Evolutionary conservation across 2,113 vertebrate genomes (phyloP).

Genomic region (Pica pica): DNA sequence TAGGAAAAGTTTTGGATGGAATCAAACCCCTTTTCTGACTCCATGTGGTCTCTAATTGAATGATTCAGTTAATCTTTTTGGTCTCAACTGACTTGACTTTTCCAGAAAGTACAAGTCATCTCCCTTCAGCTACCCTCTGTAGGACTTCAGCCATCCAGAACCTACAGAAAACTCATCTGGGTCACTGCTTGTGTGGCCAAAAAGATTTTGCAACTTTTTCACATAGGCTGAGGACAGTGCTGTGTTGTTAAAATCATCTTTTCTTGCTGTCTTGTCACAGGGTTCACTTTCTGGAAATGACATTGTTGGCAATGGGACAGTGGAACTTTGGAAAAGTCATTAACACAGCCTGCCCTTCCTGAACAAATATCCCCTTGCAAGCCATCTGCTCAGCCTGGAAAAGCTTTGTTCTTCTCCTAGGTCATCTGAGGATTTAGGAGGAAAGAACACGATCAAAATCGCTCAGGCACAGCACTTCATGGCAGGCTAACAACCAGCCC

Average conservation of each 20-base stretch:
- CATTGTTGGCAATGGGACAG: not conserved
- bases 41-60: constrained; percentile 1
- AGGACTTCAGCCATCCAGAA: not conserved
- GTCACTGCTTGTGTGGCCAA: not conserved
- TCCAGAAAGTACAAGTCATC: not conserved
- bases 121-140: not conserved
- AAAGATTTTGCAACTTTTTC: not conserved
- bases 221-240: not conserved
- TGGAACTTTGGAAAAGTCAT: constrained; percentile 30
- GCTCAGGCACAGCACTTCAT: not conserved
- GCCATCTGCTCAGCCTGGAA: constrained; percentile 2
- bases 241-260: not conserved
- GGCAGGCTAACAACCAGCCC: not conserved
- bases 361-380: constrained; percentile 7
- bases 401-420: not conserved
- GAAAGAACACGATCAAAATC: not conserved
- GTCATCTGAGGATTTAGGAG: not conserved
- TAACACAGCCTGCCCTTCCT: constrained; percentile 22
- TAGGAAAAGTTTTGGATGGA: not conserved
- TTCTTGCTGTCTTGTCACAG: not conserved
- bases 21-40: not conserved
- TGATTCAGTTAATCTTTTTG: not conserved
- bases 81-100: not conserved
- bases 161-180: not conserved
- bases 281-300: constrained; percentile 5